Conservation (phyloP, 2,797 vertebrate species). For the Lophius americanus region DNA sequence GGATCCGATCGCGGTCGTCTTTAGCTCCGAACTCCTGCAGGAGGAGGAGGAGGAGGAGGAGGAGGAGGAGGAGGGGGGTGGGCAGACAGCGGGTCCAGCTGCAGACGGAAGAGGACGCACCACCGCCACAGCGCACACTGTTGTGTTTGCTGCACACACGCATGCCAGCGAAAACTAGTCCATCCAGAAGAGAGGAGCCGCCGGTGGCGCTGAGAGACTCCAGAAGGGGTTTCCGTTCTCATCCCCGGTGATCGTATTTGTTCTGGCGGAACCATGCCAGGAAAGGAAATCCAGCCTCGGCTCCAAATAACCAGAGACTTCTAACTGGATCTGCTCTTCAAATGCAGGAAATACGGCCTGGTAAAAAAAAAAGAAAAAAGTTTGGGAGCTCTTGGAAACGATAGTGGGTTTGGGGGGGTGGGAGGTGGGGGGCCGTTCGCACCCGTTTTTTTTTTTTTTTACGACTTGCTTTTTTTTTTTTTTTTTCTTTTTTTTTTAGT, state of each 20-base stretch:
- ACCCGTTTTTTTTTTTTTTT: conserved; percentile 57
- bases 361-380: conserved; percentile 41
- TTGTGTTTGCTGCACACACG: conserved; percentile 71
- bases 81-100: conserved; percentile 33
- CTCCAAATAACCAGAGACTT: conserved; percentile 70
- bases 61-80: conserved; percentile 51
- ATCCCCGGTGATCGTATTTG: conserved; percentile 50
- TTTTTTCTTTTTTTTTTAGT: conserved; percentile 23
- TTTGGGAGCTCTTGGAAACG: conserved; percentile 71
- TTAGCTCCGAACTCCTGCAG: conserved; percentile 35
- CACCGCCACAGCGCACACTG: conserved; percentile 58
- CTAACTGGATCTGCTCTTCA: conserved; percentile 63
- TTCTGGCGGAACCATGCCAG: conserved; percentile 60
- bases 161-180: conserved; percentile 64
- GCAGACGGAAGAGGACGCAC: conserved; percentile 77
- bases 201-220: conserved; percentile 27
- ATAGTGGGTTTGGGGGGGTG: conserved; percentile 4
- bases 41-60: conserved; percentile 22
- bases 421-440: conserved; percentile 36
- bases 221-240: conserved; percentile 25
- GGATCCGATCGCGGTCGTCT: conserved; percentile 4
- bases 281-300: conserved; percentile 71
- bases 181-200: conserved; percentile 43
- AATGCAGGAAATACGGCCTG: conserved; percentile 80
- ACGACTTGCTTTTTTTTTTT: conserved; percentile 14